These are phyloP conservation scores for Rhagoletis pomonella DNA, from an alignment of 1,140 invertebrate genomes.

Conservation along the genomic window DNA sequence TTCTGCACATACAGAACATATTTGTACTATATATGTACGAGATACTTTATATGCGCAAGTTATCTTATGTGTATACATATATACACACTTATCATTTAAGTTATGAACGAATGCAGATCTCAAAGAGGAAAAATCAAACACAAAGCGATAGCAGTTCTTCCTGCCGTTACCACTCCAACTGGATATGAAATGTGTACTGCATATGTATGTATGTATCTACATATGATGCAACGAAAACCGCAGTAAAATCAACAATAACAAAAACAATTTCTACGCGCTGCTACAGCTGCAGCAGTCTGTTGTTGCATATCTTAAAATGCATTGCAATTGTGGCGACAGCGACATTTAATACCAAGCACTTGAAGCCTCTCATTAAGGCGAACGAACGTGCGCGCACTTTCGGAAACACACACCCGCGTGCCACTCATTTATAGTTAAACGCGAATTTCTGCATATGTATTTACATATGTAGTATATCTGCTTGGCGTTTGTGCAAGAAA, in stretches of 20 bases:
- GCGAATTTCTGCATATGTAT: not conserved
- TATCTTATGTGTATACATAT: no score
- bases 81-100: no score
- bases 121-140: not conserved
- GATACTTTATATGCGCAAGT: no score
- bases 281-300: conserved; percentile 9
- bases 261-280: not conserved
- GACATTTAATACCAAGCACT: conserved; percentile 72
- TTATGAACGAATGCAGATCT: not conserved
- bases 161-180: not conserved
- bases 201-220: not conserved
- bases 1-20: no score
- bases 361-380: conserved; percentile 73
- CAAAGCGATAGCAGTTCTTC: not conserved
- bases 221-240: not conserved
- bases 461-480: conserved; percentile 19
- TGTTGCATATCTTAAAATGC: conserved; percentile 44
- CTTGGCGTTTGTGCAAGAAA: not conserved
- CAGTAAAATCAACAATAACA: not conserved
- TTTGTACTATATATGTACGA: no score
- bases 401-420: conserved; percentile 54
- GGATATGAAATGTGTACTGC: not conserved
- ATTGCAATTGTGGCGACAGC: conserved; percentile 59
- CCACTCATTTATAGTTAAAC: conserved; percentile 49
- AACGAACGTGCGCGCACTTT: conserved; percentile 66